Conservation (phyloP, 1,140 invertebrate genomes). For the Oncopodura yosiiana region DNA sequence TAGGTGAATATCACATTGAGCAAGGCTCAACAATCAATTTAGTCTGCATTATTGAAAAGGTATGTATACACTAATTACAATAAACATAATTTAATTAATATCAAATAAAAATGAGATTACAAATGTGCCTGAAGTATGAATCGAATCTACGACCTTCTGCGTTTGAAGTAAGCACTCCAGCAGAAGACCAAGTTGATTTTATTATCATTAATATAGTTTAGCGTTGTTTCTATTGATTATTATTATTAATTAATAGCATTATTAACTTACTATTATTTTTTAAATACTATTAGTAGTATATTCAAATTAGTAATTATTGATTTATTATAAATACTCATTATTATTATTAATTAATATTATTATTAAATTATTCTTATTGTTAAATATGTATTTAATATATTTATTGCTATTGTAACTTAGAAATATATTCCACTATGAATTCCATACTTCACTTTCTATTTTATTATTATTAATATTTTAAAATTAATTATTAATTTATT, state of each 20-base stretch:
- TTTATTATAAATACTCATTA: no score
- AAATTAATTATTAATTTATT: no score
- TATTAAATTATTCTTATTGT: no score
- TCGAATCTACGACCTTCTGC: neutral
- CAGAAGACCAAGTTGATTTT: neutral
- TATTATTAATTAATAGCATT: neutral
- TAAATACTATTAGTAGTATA: no score
- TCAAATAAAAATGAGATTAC: neutral
- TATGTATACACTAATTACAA: constrained; percentile 43
- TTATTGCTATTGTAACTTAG: no score
- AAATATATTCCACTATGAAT: no score
- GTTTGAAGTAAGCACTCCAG: neutral
- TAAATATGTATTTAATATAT: no score
- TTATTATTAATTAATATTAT: no score
- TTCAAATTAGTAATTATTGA: no score
- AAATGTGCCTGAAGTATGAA: neutral
- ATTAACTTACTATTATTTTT: neutral
- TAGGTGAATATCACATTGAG: constrained; percentile 81
- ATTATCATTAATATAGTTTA: neutral
- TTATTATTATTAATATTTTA: no score
- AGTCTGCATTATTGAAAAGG: constrained; percentile 86
- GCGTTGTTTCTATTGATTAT: neutral
- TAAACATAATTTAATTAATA: neutral
- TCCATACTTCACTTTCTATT: no score
- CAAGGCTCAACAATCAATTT: constrained; percentile 80